Evolutionary conservation across 2,888 invertebrate genomes (phyloP).

Genomic region (Junonia oenone): DNA sequence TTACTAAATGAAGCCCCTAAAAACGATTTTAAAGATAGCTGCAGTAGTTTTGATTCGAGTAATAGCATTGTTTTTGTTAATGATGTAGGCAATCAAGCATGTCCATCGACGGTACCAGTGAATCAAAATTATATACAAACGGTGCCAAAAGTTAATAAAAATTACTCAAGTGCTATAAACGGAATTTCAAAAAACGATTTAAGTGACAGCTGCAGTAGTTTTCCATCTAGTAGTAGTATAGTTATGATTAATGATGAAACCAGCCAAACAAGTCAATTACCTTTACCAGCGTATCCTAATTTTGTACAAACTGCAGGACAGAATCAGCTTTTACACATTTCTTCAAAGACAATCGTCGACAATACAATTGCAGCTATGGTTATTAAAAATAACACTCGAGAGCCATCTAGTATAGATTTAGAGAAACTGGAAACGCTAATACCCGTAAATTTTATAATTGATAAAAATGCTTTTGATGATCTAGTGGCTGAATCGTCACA

Average conservation of each 20-base stretch:
- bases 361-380: background rate
- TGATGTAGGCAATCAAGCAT: no score
- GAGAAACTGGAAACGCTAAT: background rate
- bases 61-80: no score
- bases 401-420: background rate
- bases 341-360: background rate
- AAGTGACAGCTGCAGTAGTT: background rate
- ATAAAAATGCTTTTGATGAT: background rate
- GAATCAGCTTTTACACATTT: background rate
- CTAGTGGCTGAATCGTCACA: background rate
- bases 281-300: background rate
- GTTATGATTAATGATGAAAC: background rate
- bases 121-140: no score
- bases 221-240: no score
- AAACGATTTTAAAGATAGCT: background rate
- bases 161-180: no score
- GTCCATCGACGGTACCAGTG: no score
- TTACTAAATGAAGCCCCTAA: background rate
- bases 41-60: no score
- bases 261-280: background rate
- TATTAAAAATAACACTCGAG: background rate
- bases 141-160: no score
- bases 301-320: background rate
- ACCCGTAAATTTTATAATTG: background rate
- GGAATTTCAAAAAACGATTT: background rate